A percentile compares a stretch with the other conserved stretches of the same genome.
Evolutionary conservation across 2,113 vertebrate species (phyloP).

Genomic region (Macroglossus sobrinus): DNA sequence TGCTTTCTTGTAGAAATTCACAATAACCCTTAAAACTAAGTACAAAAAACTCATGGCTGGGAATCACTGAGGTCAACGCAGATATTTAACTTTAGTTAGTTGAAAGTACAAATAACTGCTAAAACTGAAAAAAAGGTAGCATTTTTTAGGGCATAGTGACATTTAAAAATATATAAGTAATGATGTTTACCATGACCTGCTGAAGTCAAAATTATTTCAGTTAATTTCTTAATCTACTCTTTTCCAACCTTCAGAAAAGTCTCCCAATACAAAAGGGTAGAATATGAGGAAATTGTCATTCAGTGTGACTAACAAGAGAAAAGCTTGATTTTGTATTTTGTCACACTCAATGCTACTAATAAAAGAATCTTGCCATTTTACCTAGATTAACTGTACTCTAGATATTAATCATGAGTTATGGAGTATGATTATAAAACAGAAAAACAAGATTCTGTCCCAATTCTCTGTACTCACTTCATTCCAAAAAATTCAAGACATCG

Average conservation of each 20-base stretch:
- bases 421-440: neutral
- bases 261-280: neutral
- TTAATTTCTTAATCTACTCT: neutral
- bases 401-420: neutral
- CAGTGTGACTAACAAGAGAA: neutral
- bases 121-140: neutral
- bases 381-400: neutral
- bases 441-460: neutral
- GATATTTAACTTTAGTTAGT: neutral
- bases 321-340: neutral
- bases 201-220: neutral
- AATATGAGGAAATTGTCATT: neutral
- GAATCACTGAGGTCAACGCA: neutral
- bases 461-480: neutral
- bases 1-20: conserved; percentile 23
- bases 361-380: neutral
- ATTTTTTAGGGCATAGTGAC: neutral
- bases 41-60: neutral
- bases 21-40: neutral
- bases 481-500: neutral
- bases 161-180: neutral
- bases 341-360: neutral
- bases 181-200: neutral
- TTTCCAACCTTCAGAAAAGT: neutral
- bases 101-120: neutral